Base-by-base conservation (phyloP, 2,888 invertebrate species). In the Ectemnius lituratus region DNA sequence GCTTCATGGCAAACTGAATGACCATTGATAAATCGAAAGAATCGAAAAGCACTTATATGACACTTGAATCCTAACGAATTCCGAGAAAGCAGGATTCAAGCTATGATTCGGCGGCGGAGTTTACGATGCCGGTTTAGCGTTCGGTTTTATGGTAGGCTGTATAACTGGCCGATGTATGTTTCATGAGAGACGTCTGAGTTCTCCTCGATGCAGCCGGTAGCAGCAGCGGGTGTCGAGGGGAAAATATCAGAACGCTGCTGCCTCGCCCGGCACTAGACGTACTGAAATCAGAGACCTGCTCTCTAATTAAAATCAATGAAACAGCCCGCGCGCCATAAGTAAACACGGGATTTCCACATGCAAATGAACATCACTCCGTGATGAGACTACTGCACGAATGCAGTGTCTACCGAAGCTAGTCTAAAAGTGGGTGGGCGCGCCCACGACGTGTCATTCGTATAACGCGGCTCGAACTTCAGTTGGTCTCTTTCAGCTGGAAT, bases 331-430 rank as follows among this genome's bases (percentile, higher is more conserved):
- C 60, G 69, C 52, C 76, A 14, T 67, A 69, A 72, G 60, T 73
- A 67, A 73, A 73, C 52, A 46, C 45, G 63, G 56, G 64, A 64
- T 61, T 67, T 64, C 58, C 56, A 47, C 76, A 59, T 62, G 73
- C 73, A 62, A 73, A 76, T 58, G 66, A 76, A 70, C 69, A 78
- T 61, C 63, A 52, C 63, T 61, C n/a, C 72, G 69, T 64, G 69
- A 67, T 46, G 64, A 46, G 67, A 70, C 52, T 52, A 37, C 70
- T 61, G 61, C 67, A 27, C 46, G 27, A 52, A 52, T 14, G 8
- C 52, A 52, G 52, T 52, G 52, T 14, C 52, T 37, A 37, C 3
- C 37, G 37, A 4, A 8, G 37, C 37, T 37, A 37, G 8, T 37
- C 37, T 6, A 1, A 37, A 37, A 37, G 37, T 37, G 37, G 37